phyloP scores from a whole-genome alignment of 2,888 invertebrate species.

The Dromius quadrimaculatus region DNA sequence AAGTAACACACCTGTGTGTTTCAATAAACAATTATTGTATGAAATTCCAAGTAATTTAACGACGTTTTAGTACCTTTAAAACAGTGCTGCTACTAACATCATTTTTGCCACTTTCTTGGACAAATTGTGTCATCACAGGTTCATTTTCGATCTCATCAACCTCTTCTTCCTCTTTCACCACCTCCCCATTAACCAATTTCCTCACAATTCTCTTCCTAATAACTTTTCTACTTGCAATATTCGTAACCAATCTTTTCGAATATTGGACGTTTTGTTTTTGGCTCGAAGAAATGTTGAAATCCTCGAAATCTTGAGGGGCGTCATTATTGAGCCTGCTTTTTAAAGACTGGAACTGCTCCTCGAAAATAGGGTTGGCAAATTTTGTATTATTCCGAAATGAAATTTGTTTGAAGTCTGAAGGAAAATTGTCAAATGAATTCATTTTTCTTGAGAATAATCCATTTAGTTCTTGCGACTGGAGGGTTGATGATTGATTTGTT shows the following conservation, averaged over 20 bases:
- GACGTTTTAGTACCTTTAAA: neutral
- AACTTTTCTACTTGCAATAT: conserved; percentile 19
- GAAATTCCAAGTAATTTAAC: neutral
- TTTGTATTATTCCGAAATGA: neutral
- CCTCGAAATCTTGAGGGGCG: neutral
- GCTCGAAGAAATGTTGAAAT: conserved; percentile 13
- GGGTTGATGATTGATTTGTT: neutral
- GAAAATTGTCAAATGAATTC: conserved; percentile 1
- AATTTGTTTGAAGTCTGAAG: conserved; percentile 1
- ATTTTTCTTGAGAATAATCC: neutral
- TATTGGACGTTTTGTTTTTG: conserved; percentile 15
- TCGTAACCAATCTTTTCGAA: conserved; percentile 26
- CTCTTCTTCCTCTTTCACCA: conserved; percentile 45
- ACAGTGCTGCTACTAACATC: neutral
- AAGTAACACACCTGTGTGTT: too few relatives aligned
- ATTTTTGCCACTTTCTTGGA: conserved; percentile 14
- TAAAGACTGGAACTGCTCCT: neutral
- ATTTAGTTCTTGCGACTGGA: neutral
- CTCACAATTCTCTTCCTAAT: conserved; percentile 27
- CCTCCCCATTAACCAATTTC: conserved; percentile 32
- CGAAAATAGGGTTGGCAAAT: neutral
- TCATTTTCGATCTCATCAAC: conserved; percentile 42
- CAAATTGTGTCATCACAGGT: conserved; percentile 25
- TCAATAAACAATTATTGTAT: neutral
- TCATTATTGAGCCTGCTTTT: neutral